phyloP scores from a whole-genome alignment of 2,888 invertebrate species.

The Dexiosoma caninum region DNA sequence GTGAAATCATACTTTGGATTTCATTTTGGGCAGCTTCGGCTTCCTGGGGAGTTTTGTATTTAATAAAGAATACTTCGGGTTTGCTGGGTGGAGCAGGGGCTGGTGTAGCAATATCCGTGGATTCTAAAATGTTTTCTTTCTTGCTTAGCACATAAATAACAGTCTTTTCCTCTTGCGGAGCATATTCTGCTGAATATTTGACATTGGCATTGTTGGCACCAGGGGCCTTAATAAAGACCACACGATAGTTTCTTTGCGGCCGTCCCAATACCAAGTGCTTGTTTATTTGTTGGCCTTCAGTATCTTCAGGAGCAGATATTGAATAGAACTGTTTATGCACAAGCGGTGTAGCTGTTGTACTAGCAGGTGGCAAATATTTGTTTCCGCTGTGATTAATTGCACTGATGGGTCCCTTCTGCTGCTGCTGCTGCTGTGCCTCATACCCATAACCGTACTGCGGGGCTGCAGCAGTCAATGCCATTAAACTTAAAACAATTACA shows the following conservation, averaged over 20 bases:
- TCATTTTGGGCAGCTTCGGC: constrained; percentile 75
- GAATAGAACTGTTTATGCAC: constrained; percentile 76
- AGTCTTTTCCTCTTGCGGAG: constrained; percentile 77
- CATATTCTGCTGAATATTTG: constrained; percentile 74
- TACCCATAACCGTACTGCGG: constrained; percentile 74
- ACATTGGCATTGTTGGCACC: constrained; percentile 69
- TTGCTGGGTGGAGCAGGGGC: constrained; percentile 76
- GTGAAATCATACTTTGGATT: constrained; percentile 72
- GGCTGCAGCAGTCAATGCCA: constrained; percentile 68
- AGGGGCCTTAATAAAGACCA: constrained; percentile 77
- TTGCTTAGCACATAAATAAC: constrained; percentile 77
- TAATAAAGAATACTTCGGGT: constrained; percentile 78
- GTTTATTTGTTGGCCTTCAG: constrained; percentile 68
- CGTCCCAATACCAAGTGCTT: constrained; percentile 76
- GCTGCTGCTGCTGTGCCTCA: constrained; percentile 57
- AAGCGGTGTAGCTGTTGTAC: constrained; percentile 71
- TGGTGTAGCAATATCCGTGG: constrained; percentile 73
- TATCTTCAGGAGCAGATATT: constrained; percentile 76
- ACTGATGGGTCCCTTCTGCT: constrained; percentile 44
- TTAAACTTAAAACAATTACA: constrained; percentile 47
- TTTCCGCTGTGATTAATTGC: constrained; percentile 68
- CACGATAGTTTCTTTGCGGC: constrained; percentile 76
- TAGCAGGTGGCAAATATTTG: constrained; percentile 72
- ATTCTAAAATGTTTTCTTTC: constrained; percentile 74
- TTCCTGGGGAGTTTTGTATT: constrained; percentile 77